These are phyloP conservation scores for Apodemus agrarius DNA, from an alignment of 2,797 vertebrate genomes.

Conservation along the genomic window DNA sequence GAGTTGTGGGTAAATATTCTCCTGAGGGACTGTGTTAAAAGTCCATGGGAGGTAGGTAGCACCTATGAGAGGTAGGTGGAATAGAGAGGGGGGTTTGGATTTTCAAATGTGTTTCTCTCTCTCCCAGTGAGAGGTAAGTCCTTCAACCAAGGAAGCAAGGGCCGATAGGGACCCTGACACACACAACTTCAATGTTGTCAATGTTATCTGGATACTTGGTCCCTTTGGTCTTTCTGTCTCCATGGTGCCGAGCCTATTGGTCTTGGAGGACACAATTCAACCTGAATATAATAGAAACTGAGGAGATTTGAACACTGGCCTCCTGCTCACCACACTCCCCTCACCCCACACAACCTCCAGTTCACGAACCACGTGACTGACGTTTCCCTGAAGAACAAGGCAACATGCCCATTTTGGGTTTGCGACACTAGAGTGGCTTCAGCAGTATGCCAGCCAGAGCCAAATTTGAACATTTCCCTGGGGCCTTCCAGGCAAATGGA, in stretches of 20 bases:
- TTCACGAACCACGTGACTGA: neutral
- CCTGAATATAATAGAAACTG: neutral
- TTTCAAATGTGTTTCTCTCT: neutral
- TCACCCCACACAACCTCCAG: too few species aligned
- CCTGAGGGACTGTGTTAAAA: neutral
- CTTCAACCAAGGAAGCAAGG: neutral
- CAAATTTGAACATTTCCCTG: neutral
- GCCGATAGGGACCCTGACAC: neutral
- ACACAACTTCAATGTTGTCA: neutral
- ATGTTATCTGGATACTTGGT: neutral
- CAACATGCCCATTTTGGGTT: neutral
- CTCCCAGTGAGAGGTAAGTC: neutral
- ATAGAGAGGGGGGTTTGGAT: neutral
- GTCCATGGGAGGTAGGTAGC: neutral
- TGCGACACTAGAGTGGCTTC: neutral
- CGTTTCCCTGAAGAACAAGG: too few species aligned
- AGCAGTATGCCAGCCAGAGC: neutral
- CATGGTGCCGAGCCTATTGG: neutral
- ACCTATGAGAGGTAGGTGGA: neutral
- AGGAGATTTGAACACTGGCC: neutral
- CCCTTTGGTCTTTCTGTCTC: neutral
- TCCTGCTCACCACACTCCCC: neutral
- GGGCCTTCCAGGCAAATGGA: neutral
- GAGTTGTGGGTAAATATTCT: neutral
- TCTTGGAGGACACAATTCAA: neutral